These are phyloP conservation scores for Semotilus atromaculatus DNA, from an alignment of 2,797 vertebrate species.

Conservation along the genomic window DNA sequence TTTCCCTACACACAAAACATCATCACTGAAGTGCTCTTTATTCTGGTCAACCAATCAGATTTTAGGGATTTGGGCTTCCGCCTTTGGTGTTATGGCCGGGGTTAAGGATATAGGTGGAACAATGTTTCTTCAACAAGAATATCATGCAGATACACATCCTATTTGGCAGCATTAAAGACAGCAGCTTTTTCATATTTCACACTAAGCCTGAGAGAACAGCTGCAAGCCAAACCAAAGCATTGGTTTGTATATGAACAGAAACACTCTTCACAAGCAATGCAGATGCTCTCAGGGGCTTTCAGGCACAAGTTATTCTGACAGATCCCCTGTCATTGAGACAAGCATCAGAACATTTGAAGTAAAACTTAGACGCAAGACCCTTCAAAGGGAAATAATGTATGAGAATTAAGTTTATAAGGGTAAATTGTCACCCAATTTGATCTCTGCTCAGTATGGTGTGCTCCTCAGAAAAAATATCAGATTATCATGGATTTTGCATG, in stretches of 20 bases:
- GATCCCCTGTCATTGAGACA: not conserved
- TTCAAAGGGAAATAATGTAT: constrained; percentile 6
- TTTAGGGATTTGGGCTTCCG: not conserved
- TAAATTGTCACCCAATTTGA: not conserved
- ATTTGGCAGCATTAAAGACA: not conserved
- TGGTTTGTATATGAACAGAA: constrained; percentile 25
- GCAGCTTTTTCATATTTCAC: not conserved
- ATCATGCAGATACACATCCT: not conserved
- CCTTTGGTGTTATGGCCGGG: too few relatives aligned
- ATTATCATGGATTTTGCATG: not conserved
- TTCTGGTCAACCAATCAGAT: not conserved
- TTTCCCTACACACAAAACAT: not conserved
- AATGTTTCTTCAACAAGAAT: not conserved
- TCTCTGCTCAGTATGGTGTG: not conserved
- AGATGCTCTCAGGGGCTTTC: constrained; percentile 18
- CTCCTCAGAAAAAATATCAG: not conserved
- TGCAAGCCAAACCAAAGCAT: constrained; percentile 15
- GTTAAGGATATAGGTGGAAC: not conserved
- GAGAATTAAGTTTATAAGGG: constrained; percentile 12
- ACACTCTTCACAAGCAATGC: constrained; percentile 11
- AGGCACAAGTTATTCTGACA: constrained; percentile 2
- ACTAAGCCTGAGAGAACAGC: not conserved
- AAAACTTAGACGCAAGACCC: not conserved
- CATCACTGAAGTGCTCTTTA: not conserved
- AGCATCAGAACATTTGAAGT: not conserved